Evolutionary conservation across 1,140 invertebrate species (phyloP).

Genomic region (Bombus picipes): DNA sequence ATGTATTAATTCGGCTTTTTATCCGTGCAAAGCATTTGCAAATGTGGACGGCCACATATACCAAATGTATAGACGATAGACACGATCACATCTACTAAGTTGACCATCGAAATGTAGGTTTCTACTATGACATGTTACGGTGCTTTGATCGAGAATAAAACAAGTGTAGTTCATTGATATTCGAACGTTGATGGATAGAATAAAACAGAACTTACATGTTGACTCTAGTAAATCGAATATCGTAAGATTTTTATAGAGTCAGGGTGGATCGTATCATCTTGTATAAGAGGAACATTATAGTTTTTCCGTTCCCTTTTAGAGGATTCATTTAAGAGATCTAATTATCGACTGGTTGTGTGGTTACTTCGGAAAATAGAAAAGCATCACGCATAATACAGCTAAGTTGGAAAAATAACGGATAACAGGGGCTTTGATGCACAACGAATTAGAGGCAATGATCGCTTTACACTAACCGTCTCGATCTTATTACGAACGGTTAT

Average conservation of each 20-base stretch:
- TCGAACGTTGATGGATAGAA: not conserved
- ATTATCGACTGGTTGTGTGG: not conserved
- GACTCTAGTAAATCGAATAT: not conserved
- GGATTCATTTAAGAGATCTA: not conserved
- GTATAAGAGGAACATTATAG: not conserved
- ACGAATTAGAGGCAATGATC: constrained; percentile 26
- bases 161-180: not conserved
- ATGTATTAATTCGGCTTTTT: not conserved
- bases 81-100: not conserved
- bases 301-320: not conserved
- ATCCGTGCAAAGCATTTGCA: not conserved
- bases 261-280: not conserved
- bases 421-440: not conserved
- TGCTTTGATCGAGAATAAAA: not conserved
- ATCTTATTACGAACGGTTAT: not conserved
- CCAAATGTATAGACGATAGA: too few species aligned
- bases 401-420: constrained; percentile 17
- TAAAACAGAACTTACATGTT: not conserved
- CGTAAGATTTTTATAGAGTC: not conserved
- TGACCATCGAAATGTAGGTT: not conserved
- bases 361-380: not conserved
- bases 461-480: not conserved
- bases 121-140: not conserved
- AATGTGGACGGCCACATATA: not conserved
- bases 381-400: not conserved